Evolutionary conservation across 1,140 invertebrate genomes (phyloP), one percentile per base, ranked within the genome.

Genomic region (Drosophila persimilis): DNA sequence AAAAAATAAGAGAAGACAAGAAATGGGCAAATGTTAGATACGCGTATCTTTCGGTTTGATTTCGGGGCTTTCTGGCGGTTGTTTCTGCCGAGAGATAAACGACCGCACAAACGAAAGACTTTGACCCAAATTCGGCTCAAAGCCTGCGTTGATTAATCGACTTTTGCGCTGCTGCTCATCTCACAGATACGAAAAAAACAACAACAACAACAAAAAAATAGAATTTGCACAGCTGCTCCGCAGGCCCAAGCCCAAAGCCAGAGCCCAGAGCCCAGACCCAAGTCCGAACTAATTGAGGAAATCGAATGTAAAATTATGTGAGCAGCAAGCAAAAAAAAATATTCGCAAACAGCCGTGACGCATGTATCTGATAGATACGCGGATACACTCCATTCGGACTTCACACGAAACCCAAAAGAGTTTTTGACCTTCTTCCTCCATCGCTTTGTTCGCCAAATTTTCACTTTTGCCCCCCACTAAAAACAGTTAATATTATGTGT

Each of bases 231-330:
- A 70, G 66, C 66, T 70, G 65, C 65, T 69, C 24, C 65, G 3
- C 31, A 11, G 31, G 11, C 11, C 1, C 31, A 57, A 45, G 5
- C 24, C 24, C 24, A 26, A 0, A 67, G 65, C 62, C 66, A 64
- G 79, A 11, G 15, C 9, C 35, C 35, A 39, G 0, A 13, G 35
- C 35, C 9, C 31, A 35, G 31, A 3, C 31, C 31, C 31, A 39
- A 5, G 11, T 39, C 11, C 35, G 35, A 13, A 39, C 78, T 83
- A 83, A 84, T 83, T 74, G 79, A 84, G 80, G 79, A 83, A 83
- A 83, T 83, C 79, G 79, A 83, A 83, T 83, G 79, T 79, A 83
- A 84, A 83, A 83, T 83, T 79, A 83, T 81, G 79, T 81, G 77
- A 69, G 62, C 46, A 46, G 57, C 73, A 29, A 63, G 26, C 45